Evolutionary conservation across 2,888 invertebrate species (phyloP).

Genomic region (Rhodophaea formosa): DNA sequence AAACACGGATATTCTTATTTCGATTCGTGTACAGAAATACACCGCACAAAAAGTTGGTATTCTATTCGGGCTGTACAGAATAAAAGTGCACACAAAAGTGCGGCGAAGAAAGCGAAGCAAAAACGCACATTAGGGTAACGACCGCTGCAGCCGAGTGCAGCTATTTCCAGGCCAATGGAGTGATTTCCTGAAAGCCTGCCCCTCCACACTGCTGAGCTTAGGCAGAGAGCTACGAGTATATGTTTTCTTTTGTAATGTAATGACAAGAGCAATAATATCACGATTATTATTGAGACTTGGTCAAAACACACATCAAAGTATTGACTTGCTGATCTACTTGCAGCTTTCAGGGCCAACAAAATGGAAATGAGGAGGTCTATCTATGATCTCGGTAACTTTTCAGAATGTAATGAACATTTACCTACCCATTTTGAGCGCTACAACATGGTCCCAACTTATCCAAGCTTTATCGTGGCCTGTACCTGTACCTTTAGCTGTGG

Average conservation of each 20-base stretch:
- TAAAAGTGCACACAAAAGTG: slow-evolving; percentile 12
- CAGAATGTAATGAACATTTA: not conserved
- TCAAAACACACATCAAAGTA: no score
- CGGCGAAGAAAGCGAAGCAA: slow-evolving; percentile 13
- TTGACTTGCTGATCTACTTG: no score
- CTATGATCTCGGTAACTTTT: not conserved
- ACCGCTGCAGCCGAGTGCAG: slow-evolving; percentile 23
- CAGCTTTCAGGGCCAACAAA: no score
- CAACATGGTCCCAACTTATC: no score
- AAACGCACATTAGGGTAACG: slow-evolving; percentile 19
- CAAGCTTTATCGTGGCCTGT: no score
- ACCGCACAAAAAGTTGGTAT: not conserved
- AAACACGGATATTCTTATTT: no score
- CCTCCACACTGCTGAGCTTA: not conserved
- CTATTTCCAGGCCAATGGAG: slow-evolving; percentile 29
- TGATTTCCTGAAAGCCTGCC: slow-evolving; percentile 30
- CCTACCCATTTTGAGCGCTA: no score
- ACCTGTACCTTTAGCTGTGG: no score
- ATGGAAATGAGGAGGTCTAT: no score
- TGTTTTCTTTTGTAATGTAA: not conserved
- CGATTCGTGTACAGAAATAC: no score
- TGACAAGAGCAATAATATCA: not conserved
- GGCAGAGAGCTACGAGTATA: not conserved
- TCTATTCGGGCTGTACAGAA: not conserved
- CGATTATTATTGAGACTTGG: not conserved